Conservation (phyloP, 2,888 invertebrate genomes). For the Pyrrhia umbra region DNA sequence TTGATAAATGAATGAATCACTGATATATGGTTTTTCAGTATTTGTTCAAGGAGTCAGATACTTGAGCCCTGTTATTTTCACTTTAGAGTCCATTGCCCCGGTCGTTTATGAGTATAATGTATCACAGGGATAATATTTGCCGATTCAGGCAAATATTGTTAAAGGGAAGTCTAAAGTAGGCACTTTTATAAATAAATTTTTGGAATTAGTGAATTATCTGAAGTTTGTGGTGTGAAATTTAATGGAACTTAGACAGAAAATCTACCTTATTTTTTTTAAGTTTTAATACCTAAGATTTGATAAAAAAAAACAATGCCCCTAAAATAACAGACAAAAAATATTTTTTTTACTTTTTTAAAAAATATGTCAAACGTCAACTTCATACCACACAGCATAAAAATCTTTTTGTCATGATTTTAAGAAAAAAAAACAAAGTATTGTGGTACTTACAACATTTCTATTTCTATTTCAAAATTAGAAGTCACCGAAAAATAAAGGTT, state of each 20-base stretch:
- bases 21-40: constrained; percentile 37
- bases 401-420: too few species aligned
- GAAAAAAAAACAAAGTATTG: too few species aligned
- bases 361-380: too few species aligned
- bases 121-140: constrained; percentile 13
- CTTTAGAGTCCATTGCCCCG: constrained; percentile 25
- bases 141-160: constrained; percentile 13
- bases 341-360: too few species aligned
- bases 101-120: constrained; percentile 2
- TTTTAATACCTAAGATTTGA: too few species aligned
- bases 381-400: too few species aligned
- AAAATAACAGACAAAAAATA: too few species aligned
- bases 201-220: neutral
- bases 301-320: too few species aligned
- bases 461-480: constrained; percentile 2
- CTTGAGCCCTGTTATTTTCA: constrained; percentile 20
- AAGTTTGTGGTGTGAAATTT: neutral
- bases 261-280: too few species aligned
- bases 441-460: too few species aligned
- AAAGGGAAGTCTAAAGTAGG: neutral
- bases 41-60: constrained; percentile 29
- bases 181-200: neutral
- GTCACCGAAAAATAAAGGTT: neutral
- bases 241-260: neutral
- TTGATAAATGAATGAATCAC: constrained; percentile 37